Evolutionary conservation across 1,140 invertebrate species (phyloP), one percentile per base, ranked within the genome.

Genomic region (Aphidius gifuensis): DNA sequence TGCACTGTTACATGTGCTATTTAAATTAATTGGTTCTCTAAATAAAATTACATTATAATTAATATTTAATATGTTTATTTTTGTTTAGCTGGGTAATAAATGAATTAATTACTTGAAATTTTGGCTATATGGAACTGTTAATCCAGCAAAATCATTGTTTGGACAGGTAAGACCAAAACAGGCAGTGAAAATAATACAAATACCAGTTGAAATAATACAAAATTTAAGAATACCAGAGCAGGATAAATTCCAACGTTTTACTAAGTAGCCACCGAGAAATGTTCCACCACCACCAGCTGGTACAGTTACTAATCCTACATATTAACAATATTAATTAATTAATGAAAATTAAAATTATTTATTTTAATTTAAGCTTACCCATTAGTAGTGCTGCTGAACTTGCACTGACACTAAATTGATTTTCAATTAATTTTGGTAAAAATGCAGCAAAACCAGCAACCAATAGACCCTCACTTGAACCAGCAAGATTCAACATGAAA

Each of bases 371-470:
- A 66, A 43, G 11, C 77, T 81, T 78, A 90, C 91, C 91, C 77
- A 93, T 87, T 62, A 92, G 78, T 51, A 91, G 71, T 9, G 91
- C 90, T 4, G 91, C 89, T 39, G 80, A 82, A 49, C 88, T 87
- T 0, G 91, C 86, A 42, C 84, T 86, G 7, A 93, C 84, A 66
- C 87, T 87, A 69, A 92, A 94, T 78, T 93, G 91, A 75, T 90
- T 91, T 78, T 94, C 90, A 54, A 94, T 90, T 58, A 90, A 83
- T 73, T 94, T 94, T 1, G 92, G 92, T 60, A 92, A 78, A 70
- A 93, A 94, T 0, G 91, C 89, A 1, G 90, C 89, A 70, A 93
- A 91, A 0, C 91, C 92, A 0, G 89, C 86, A 5, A 93, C 84
- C 0, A 93, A 78, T 69, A 92, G 80, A 16, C 91, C 90, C 75